phyloP scores from a whole-genome alignment of 2,888 invertebrate genomes.

The Entomobrya proxima region DNA sequence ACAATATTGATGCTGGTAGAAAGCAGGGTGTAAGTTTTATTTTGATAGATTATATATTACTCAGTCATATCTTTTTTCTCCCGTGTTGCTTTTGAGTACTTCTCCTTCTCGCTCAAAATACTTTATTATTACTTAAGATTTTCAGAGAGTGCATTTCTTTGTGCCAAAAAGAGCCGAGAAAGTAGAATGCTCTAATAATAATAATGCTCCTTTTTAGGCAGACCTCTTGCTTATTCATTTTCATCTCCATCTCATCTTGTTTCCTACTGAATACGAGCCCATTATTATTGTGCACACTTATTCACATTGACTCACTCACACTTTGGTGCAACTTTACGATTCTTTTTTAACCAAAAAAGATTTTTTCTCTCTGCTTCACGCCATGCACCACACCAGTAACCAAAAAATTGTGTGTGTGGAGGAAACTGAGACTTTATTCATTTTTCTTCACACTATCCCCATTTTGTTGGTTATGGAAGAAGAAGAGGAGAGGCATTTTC shows the following conservation, averaged over 20 bases:
- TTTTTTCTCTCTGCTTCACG: slow-evolving; percentile 1
- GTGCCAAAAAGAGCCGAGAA: neutral
- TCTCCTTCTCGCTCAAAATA: neutral
- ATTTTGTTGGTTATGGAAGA: slow-evolving; percentile 1
- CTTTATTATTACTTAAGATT: neutral
- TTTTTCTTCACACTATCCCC: neutral
- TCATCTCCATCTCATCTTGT: neutral
- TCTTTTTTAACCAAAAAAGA: slow-evolving; percentile 18
- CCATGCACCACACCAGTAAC: neutral
- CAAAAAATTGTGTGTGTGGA: too few species aligned
- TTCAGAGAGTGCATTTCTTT: slow-evolving; percentile 15
- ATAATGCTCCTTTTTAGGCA: neutral
- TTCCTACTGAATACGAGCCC: neutral
- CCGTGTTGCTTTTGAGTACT: neutral
- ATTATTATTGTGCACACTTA: neutral
- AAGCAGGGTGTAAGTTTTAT: slow-evolving; percentile 47
- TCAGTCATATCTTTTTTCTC: slow-evolving; percentile 33
- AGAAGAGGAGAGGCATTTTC: neutral
- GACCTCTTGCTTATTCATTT: neutral
- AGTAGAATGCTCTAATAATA: neutral
- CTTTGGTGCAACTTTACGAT: slow-evolving; percentile 51
- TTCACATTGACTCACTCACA: slow-evolving; percentile 2
- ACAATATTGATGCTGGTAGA: neutral
- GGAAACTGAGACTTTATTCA: neutral
- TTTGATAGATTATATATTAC: slow-evolving; percentile 57